Percentiles rank a stretch among this genome's conserved stretches.
Evolutionary conservation across 2,113 vertebrate species (phyloP).

Genomic region (Python bivittatus): DNA sequence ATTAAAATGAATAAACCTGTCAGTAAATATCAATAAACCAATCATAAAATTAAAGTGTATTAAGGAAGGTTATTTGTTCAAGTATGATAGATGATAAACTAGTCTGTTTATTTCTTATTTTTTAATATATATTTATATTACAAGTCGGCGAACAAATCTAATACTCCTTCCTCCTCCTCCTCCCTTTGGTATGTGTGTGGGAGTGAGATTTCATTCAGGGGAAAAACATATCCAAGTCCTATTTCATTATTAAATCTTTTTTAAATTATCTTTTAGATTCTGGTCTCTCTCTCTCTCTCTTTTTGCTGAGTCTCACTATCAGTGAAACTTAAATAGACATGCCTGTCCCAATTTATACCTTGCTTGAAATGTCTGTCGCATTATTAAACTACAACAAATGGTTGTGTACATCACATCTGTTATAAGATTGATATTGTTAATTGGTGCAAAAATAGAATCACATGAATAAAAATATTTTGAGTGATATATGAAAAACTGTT

Average conservation of each 20-base stretch:
- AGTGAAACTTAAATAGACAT: background rate
- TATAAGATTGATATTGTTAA: background rate
- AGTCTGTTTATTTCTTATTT: background rate
- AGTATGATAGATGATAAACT: background rate
- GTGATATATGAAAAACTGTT: background rate
- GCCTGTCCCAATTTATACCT: background rate
- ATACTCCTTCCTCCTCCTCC: too few species aligned
- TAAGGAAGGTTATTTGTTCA: background rate
- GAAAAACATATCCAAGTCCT: background rate
- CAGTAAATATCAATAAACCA: background rate
- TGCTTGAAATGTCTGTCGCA: background rate
- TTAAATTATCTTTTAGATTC: background rate
- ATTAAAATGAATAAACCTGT: background rate
- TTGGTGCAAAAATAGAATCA: background rate
- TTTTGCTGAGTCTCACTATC: background rate
- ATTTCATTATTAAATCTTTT: background rate
- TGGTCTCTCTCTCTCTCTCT: background rate
- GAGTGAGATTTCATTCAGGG: background rate
- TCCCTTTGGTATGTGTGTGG: too few species aligned
- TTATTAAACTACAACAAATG: background rate
- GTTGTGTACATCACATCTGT: background rate
- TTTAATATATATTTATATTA: too few species aligned
- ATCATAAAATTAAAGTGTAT: background rate
- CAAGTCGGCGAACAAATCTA: too few species aligned
- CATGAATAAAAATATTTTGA: background rate